These are phyloP conservation scores for Erebia epiphron DNA, from an alignment of 2,888 invertebrate species.

Conservation along the genomic window DNA sequence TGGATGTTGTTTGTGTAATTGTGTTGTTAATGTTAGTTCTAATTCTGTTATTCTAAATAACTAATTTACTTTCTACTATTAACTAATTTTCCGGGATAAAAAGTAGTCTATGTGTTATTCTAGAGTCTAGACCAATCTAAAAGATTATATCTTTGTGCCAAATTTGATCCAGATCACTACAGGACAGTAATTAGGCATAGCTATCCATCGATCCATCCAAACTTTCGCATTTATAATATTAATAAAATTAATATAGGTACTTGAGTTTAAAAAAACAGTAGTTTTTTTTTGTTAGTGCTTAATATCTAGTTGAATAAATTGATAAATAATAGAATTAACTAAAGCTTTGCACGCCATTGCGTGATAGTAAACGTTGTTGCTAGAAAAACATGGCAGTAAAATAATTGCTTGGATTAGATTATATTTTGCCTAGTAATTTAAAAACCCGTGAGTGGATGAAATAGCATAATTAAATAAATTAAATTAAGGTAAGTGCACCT, in stretches of 20 bases:
- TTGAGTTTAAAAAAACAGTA: not conserved
- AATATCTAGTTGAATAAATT: not conserved
- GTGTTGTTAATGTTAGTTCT: not conserved
- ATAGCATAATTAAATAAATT: too few species aligned
- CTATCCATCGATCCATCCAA: too few species aligned
- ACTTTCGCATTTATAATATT: not conserved
- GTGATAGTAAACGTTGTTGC: not conserved
- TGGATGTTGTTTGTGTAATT: too few species aligned
- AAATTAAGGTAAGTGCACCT: too few species aligned
- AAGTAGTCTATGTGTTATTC: too few species aligned
- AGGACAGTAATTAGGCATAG: too few species aligned
- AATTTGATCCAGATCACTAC: too few species aligned
- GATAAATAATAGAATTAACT: not conserved
- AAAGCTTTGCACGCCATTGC: not conserved
- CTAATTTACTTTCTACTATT: too few species aligned
- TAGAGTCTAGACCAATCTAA: too few species aligned
- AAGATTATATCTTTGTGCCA: too few species aligned
- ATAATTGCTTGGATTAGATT: not conserved
- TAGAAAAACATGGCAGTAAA: not conserved
- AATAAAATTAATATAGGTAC: not conserved
- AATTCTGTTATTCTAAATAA: constrained; percentile 3
- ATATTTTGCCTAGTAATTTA: not conserved
- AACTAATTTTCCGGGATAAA: too few species aligned
- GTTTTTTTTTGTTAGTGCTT: not conserved
- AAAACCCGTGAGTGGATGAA: too few species aligned